Base-by-base conservation (phyloP, 2,888 invertebrate species). In the Hartigia nigra region DNA sequence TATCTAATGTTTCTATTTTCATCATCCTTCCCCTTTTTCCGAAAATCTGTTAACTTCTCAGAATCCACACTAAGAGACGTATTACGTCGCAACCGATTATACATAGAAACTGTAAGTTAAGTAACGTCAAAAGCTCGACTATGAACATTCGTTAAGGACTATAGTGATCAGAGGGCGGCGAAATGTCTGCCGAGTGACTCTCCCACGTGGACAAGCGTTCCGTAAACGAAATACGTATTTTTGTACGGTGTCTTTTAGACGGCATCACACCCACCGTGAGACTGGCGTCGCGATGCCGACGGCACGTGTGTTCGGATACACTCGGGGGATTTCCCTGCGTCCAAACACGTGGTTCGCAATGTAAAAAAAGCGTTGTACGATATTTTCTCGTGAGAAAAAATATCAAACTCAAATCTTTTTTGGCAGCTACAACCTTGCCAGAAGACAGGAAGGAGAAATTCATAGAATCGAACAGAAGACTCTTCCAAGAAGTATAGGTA, bases 201-300 rank as follows among this genome's bases (percentile, higher is more conserved):
- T 72, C 72, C 72, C 72, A 34, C 72, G 72, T 72, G 31, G 72
- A 72, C 72, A 23, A 72, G 32, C 31, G 23, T 32, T 14, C 72
- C 72, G 31, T 31, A 55, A 55, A 23, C 9, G 72, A 34, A 72
- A 72, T 34, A 72, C 32, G 55, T 72, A 72, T 72, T 72, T 72
- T 72, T 34, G 72, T 31, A 72, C 23, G 31, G 72, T 31, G 72
- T 31, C 72, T 72, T 72, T 72, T 34, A 31, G 72, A 72, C 72
- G 72, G 72, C 72, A 34, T 72, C 72, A 72, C 72, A 31, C 72
- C 31, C 32, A 31, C 72, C n/a, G n/a, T 23, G 23, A 55, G 23
- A 55, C 9, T 9, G 23, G 9, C 23, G 55, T 55, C 55, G 55
- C 55, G 55, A 5, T 31, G 5, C 72, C 11, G n/a, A 9, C 31